phyloP scores from a whole-genome alignment of 2,888 invertebrate genomes.

The Stenotaenia linearis region DNA sequence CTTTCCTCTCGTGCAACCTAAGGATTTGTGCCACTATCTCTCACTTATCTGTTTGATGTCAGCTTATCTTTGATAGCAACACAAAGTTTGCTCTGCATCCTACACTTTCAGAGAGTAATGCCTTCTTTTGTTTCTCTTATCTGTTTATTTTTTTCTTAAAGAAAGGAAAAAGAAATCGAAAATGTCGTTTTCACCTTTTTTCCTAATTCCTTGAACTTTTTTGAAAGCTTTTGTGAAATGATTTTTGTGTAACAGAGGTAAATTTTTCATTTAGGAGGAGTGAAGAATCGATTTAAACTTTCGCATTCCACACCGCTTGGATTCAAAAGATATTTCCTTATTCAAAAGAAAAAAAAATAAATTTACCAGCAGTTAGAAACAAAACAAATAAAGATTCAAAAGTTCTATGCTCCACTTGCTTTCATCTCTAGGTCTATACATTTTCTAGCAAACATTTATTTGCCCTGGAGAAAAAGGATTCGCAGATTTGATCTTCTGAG shows the following conservation, averaged over 20 bases:
- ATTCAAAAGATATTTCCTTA: not conserved
- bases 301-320: not conserved
- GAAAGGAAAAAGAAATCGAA: not conserved
- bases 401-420: not conserved
- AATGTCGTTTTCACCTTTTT: not conserved
- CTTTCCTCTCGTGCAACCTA: not conserved
- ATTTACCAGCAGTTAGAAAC: not conserved
- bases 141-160: not conserved
- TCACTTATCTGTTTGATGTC: not conserved
- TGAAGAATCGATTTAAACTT: not conserved
- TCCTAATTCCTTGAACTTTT: not conserved
- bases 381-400: slow-evolving; percentile 8
- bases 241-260: not conserved
- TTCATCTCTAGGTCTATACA: not conserved
- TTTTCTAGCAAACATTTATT: not conserved
- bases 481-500: not conserved
- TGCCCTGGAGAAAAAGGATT: not conserved
- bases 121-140: not conserved
- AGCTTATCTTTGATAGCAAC: slow-evolving; percentile 4
- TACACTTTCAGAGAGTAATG: not conserved
- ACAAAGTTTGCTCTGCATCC: not conserved
- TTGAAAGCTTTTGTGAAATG: not conserved
- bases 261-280: not conserved
- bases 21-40: slow-evolving; percentile 11
- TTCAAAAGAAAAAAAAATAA: not conserved